Conservation (phyloP, 2,888 invertebrate species). For the Cerceris ruficornis region DNA sequence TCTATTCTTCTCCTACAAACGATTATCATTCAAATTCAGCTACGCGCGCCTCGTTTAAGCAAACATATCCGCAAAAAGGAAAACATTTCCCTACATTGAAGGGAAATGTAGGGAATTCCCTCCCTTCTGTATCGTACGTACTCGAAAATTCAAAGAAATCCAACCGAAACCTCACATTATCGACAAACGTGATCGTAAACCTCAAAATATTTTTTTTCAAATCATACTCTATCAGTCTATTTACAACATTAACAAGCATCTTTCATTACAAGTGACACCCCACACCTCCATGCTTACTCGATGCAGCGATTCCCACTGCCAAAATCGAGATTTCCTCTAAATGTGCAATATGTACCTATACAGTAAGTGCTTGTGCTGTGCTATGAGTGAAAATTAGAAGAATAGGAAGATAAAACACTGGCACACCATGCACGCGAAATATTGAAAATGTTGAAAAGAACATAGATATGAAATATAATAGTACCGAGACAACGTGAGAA, state of each 20-base stretch:
- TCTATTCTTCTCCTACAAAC: conserved; percentile 44
- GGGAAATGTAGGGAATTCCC: too few relatives aligned
- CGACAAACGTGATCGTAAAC: too few relatives aligned
- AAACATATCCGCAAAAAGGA: not conserved
- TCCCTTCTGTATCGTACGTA: too few relatives aligned
- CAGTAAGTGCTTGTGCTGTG: conserved; percentile 35
- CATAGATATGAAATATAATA: conserved; percentile 20
- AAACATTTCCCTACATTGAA: not conserved
- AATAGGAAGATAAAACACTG: conserved; percentile 24
- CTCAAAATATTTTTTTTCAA: too few relatives aligned
- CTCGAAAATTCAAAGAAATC: too few relatives aligned
- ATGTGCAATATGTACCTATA: conserved; percentile 58
- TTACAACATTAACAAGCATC: too few relatives aligned
- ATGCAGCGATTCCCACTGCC: conserved; percentile 22
- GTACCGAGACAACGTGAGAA: conserved; percentile 44
- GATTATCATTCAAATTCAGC: conserved; percentile 35
- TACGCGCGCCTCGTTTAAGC: conserved; percentile 30
- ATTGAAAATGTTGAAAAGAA: not conserved
- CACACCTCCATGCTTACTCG: conserved; percentile 57
- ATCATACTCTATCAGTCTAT: too few relatives aligned
- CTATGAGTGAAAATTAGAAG: conserved; percentile 13
- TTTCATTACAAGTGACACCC: conserved; percentile 28
- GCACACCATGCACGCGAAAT: conserved; percentile 66
- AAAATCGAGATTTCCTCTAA: conserved; percentile 40
- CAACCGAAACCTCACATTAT: too few relatives aligned